Evolutionary conservation across 1,140 invertebrate genomes (phyloP).

Genomic region (Lepidurus apus): DNA sequence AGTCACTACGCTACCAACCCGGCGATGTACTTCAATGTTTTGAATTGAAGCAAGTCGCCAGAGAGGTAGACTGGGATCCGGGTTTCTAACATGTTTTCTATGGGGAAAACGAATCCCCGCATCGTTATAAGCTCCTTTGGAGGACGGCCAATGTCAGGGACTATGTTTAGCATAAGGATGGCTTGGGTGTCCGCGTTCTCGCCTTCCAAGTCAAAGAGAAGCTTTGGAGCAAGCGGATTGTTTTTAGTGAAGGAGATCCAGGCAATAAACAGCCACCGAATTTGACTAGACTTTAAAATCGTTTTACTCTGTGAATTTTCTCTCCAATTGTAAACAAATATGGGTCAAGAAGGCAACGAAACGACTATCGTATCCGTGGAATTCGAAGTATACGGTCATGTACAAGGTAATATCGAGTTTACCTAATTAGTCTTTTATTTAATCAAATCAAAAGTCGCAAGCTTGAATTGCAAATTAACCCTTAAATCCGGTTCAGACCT

Average conservation of each 20-base stretch:
- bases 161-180: conserved; percentile 19
- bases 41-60: conserved; percentile 54
- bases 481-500: too few relatives aligned
- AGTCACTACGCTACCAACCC: conserved; percentile 56
- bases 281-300: too few relatives aligned
- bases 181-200: neutral
- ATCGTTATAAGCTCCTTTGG: neutral
- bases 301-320: neutral
- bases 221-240: conserved; percentile 12
- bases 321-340: conserved; percentile 19
- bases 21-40: conserved; percentile 79
- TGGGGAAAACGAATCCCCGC: neutral
- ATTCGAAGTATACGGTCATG: conserved; percentile 81
- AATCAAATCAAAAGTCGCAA: too few relatives aligned
- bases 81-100: conserved; percentile 53
- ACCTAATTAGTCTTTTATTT: neutral
- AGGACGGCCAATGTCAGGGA: neutral
- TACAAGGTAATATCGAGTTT: conserved; percentile 62
- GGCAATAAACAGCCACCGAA: neutral
- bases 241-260: neutral
- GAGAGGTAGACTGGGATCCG: conserved; percentile 73
- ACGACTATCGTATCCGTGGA: conserved; percentile 65
- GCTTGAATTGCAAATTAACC: too few relatives aligned
- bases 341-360: conserved; percentile 33
- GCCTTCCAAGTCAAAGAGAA: neutral